Evolutionary conservation across 2,113 vertebrate genomes (phyloP).

Genomic region (Tenrec ecaudatus): DNA sequence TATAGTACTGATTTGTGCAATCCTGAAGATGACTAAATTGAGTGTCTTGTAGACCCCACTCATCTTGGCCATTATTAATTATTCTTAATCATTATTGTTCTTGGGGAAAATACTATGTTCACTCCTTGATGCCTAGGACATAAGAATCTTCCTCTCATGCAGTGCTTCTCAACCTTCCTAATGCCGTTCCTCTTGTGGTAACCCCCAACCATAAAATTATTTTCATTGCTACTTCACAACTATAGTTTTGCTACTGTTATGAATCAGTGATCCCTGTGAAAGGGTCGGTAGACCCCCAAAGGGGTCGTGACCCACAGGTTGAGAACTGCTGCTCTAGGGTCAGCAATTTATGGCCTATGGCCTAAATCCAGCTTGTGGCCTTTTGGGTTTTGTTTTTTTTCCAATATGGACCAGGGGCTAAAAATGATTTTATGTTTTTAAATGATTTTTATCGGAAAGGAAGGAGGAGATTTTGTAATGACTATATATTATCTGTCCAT

Average conservation of each 20-base stretch:
- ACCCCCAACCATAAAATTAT: too few relatives aligned
- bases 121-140: not conserved
- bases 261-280: too few relatives aligned
- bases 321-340: not conserved
- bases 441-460: not conserved
- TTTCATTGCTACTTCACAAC: too few relatives aligned
- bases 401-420: not conserved
- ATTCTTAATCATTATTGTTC: slow-evolving; percentile 51
- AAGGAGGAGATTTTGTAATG: not conserved
- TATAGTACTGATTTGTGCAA: not conserved
- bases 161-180: too few relatives aligned
- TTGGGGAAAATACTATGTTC: not conserved
- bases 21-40: not conserved
- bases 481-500: not conserved
- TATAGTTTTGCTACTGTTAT: too few relatives aligned
- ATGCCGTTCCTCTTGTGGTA: too few relatives aligned
- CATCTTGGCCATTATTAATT: not conserved
- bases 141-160: not conserved
- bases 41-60: not conserved
- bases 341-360: not conserved
- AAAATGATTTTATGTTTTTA: slow-evolving; percentile 8
- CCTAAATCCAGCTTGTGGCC: not conserved
- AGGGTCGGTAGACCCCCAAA: too few relatives aligned
- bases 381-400: too few relatives aligned
- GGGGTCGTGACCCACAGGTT: too few relatives aligned